Conservation (phyloP, 2,113 vertebrate genomes). For the Lamprotornis superbus region DNA sequence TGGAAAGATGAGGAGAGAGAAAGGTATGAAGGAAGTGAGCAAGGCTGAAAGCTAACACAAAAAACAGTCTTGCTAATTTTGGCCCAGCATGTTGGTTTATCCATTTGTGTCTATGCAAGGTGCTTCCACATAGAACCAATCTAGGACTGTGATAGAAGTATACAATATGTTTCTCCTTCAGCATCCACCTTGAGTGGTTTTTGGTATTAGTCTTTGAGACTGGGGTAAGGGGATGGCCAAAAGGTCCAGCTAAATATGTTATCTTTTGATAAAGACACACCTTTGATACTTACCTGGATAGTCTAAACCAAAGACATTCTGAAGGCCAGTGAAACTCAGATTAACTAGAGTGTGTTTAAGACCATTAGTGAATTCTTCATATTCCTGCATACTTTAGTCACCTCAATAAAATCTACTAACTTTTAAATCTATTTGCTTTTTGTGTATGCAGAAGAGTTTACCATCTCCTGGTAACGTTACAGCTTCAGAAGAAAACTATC, state of each 20-base stretch:
- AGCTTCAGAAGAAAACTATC: neutral
- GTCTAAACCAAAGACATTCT: neutral
- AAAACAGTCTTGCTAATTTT: neutral
- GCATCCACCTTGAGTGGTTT: neutral
- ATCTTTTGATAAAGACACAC: neutral
- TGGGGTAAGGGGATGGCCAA: neutral
- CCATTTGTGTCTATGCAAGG: neutral
- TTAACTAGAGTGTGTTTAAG: neutral
- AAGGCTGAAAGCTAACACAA: neutral
- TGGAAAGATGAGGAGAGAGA: neutral
- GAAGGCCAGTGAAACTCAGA: neutral
- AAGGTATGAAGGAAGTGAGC: rapidly evolving
- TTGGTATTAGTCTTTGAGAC: neutral
- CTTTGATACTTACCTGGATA: neutral
- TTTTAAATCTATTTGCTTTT: neutral
- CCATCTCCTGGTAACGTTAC: neutral
- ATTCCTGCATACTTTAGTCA: neutral
- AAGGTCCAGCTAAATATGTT: neutral
- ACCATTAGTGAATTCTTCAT: neutral
- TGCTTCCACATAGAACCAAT: neutral
- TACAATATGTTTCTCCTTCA: neutral
- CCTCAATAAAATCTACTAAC: neutral
- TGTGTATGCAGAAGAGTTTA: neutral
- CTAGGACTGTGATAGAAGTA: neutral
- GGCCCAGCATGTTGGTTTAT: neutral